Percentiles rank a stretch among this genome's conserved stretches.
Evolutionary conservation across 2,888 invertebrate species (phyloP).

Genomic region (Tupiocoris notatus): DNA sequence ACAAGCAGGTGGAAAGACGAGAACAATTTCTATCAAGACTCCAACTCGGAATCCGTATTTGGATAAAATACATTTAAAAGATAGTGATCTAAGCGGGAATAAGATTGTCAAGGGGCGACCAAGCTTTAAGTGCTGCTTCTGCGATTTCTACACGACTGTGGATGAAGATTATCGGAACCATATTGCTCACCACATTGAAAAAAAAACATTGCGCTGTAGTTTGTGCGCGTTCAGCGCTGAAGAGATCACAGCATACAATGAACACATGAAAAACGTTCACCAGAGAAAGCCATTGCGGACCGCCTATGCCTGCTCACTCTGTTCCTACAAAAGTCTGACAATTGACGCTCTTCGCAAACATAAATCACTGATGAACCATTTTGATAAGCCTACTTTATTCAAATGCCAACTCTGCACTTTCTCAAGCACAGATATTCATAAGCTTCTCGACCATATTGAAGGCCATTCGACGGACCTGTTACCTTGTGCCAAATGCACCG

Average conservation of each 20-base stretch:
- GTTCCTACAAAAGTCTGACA: constrained; percentile 11
- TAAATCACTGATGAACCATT: background rate
- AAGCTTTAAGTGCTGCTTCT: constrained; percentile 13
- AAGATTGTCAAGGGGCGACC: background rate
- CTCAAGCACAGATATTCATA: background rate
- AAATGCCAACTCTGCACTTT: constrained; percentile 7
- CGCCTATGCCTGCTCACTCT: background rate
- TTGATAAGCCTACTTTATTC: background rate
- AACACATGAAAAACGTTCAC: constrained; percentile 9
- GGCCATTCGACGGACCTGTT: background rate
- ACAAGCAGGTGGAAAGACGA: background rate
- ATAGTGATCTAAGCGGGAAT: background rate
- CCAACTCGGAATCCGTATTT: background rate
- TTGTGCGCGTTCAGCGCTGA: constrained; percentile 12
- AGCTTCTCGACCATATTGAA: background rate
- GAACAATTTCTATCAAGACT: background rate
- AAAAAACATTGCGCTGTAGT: constrained; percentile 13
- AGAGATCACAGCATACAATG: constrained; percentile 15
- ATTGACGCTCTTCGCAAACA: background rate
- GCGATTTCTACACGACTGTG: background rate
- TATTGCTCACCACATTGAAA: constrained; percentile 7
- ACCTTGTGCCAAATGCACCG: background rate
- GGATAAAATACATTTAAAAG: background rate
- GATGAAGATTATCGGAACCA: constrained; percentile 5
- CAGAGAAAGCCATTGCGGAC: background rate